These are phyloP conservation scores for Fregata magnificens DNA, from an alignment of 2,113 vertebrate species.

Conservation along the genomic window DNA sequence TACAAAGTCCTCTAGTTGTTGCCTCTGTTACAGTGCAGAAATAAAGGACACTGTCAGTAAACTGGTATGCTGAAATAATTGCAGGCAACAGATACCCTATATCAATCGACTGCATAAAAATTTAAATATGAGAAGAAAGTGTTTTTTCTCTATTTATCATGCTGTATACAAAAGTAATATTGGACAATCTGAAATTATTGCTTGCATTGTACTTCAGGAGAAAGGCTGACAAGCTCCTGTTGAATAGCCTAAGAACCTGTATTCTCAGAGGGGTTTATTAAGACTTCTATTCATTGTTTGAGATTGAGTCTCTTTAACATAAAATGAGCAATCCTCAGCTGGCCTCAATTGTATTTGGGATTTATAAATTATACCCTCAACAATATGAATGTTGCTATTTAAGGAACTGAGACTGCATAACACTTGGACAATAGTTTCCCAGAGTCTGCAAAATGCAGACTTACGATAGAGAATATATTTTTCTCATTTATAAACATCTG, in stretches of 20 bases:
- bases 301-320: background rate
- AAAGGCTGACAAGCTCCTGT: background rate
- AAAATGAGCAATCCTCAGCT: background rate
- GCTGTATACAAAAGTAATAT: background rate
- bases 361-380: background rate
- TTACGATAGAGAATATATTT: constrained; percentile 8
- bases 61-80: background rate
- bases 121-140: background rate
- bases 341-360: background rate
- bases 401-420: background rate
- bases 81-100: background rate
- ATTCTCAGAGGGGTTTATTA: background rate
- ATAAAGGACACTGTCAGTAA: background rate
- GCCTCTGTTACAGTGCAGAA: background rate
- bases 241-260: background rate
- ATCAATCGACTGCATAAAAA: background rate
- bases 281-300: background rate
- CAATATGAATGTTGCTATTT: constrained; percentile 9
- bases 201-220: background rate
- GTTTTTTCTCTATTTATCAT: background rate
- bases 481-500: constrained; percentile 46
- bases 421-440: constrained; percentile 7
- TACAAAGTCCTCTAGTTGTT: background rate
- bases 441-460: background rate
- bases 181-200: background rate